A percentile compares a stretch with the other conserved stretches of the same genome.
phyloP scores from a whole-genome alignment of 2,888 invertebrate species.

The Lasioglossum figueresi region DNA sequence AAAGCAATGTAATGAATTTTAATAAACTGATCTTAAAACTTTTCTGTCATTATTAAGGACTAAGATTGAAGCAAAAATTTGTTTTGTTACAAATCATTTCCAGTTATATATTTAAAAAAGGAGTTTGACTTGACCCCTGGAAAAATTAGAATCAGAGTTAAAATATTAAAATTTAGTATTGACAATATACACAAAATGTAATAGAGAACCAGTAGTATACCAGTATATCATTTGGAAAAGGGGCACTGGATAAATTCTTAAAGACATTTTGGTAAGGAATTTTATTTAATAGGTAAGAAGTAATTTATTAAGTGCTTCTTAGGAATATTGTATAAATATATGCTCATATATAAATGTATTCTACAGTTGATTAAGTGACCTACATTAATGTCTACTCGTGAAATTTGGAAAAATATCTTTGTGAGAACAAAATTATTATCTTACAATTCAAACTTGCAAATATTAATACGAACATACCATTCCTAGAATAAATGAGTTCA shows the following conservation, averaged over 20 bases:
- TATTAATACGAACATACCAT: slow-evolving; percentile 60
- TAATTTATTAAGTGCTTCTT: slow-evolving; percentile 67
- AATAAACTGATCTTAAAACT: slow-evolving; percentile 71
- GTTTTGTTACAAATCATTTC: slow-evolving; percentile 62
- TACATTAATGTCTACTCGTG: slow-evolving; percentile 66
- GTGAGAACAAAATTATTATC: slow-evolving; percentile 51
- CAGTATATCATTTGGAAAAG: slow-evolving; percentile 70
- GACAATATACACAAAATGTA: slow-evolving; percentile 67
- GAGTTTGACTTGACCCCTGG: slow-evolving; percentile 80
- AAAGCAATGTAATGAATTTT: slow-evolving; percentile 81
- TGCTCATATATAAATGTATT: slow-evolving; percentile 64
- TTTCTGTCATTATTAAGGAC: slow-evolving; percentile 54
- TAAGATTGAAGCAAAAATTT: slow-evolving; percentile 65
- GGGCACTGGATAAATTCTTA: slow-evolving; percentile 72
- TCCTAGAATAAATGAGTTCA: slow-evolving; percentile 71
- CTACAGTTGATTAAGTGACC: slow-evolving; percentile 64
- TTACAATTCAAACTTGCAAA: slow-evolving; percentile 53
- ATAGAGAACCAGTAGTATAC: slow-evolving; percentile 64
- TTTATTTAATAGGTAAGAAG: slow-evolving; percentile 64
- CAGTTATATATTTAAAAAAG: slow-evolving; percentile 73
- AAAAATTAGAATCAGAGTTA: slow-evolving; percentile 81
- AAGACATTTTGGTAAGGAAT: slow-evolving; percentile 67
- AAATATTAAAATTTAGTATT: slow-evolving; percentile 72
- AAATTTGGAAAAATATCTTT: slow-evolving; percentile 67
- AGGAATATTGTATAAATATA: slow-evolving; percentile 63